Conservation (phyloP, 1,140 invertebrate genomes). For the Drosophila tropicalis region DNA sequence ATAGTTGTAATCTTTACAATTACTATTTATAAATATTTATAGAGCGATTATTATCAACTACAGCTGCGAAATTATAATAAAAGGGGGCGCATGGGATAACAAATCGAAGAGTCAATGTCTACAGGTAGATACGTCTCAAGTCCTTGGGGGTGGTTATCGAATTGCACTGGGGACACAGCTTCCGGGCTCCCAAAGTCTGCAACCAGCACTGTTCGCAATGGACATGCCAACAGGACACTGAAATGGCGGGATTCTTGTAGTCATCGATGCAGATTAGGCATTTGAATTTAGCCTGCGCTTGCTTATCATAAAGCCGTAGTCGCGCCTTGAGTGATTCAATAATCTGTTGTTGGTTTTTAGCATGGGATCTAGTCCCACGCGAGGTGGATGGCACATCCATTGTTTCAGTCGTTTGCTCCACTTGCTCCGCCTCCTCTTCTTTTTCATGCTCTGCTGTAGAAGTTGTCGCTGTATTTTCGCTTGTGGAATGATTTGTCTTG, state of each 20-base stretch:
- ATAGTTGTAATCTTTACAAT: neutral
- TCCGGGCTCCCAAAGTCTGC: slow-evolving; percentile 94
- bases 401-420: slow-evolving; percentile 32
- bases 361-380: slow-evolving; percentile 48
- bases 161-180: slow-evolving; percentile 97
- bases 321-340: slow-evolving; percentile 89
- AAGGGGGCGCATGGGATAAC: slow-evolving; percentile 31
- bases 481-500: slow-evolving; percentile 49
- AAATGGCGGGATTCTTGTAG: slow-evolving; percentile 95
- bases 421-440: neutral
- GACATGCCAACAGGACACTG: slow-evolving; percentile 97
- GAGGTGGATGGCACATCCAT: slow-evolving; percentile 58
- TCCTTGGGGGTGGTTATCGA: slow-evolving; percentile 95
- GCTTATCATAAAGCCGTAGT: slow-evolving; percentile 88
- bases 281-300: slow-evolving; percentile 84
- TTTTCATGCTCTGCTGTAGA: slow-evolving; percentile 9
- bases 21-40: slow-evolving; percentile 53
- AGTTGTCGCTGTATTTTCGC: slow-evolving; percentile 11
- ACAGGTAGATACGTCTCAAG: slow-evolving; percentile 95
- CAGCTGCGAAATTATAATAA: slow-evolving; percentile 25
- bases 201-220: slow-evolving; percentile 98
- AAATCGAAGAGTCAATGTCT: slow-evolving; percentile 66
- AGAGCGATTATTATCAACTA: slow-evolving; percentile 44
- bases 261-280: slow-evolving; percentile 95
- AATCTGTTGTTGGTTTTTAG: slow-evolving; percentile 85